phyloP scores from a whole-genome alignment of 2,113 vertebrate species.

The Casuarius casuarius region DNA sequence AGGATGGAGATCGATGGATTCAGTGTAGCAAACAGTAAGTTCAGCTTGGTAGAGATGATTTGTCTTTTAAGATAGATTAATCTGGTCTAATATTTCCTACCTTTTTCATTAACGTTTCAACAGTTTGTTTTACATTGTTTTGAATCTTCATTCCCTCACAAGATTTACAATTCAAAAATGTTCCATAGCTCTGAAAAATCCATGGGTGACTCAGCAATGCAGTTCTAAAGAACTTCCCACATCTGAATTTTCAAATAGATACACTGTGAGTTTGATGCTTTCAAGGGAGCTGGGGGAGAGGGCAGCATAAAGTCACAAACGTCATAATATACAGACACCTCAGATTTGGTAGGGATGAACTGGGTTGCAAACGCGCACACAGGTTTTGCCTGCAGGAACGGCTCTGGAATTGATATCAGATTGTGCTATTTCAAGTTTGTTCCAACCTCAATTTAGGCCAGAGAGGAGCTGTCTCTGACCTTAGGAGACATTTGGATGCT shows the following conservation, averaged over 20 bases:
- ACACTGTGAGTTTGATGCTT: background rate
- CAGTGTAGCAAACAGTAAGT: constrained; percentile 99
- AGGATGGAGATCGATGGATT: constrained; percentile 91
- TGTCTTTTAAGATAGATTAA: background rate
- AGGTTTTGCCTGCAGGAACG: background rate
- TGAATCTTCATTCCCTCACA: background rate
- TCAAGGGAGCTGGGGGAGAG: background rate
- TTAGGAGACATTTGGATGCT: background rate
- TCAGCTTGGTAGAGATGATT: background rate
- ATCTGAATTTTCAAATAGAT: background rate
- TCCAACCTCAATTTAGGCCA: background rate
- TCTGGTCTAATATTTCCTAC: background rate
- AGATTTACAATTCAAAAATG: background rate
- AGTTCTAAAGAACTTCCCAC: background rate
- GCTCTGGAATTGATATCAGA: background rate
- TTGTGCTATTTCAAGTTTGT: background rate
- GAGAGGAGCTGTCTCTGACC: background rate
- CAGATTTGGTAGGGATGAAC: background rate
- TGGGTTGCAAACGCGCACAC: background rate
- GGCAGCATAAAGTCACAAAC: background rate
- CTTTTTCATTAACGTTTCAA: background rate
- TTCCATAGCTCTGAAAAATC: background rate
- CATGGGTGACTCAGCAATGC: background rate
- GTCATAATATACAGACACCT: background rate
- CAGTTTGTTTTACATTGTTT: background rate